These are phyloP conservation scores for Auanema freiburgensis DNA, from an alignment of 2,888 invertebrate species.

Conservation along the genomic window DNA sequence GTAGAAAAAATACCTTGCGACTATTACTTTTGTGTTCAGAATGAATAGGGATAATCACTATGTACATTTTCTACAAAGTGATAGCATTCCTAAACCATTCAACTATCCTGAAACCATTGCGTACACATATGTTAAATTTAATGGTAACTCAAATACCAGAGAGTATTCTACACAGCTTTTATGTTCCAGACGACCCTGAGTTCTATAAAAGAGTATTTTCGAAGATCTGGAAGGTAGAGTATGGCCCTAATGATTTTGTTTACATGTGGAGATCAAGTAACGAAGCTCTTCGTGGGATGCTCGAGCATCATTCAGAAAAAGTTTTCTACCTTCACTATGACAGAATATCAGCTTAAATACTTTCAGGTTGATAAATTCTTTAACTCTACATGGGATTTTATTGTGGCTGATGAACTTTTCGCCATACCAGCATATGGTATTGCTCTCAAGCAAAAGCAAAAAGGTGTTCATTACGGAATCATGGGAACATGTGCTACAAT, in stretches of 20 bases:
- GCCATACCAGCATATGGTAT: slow-evolving; percentile 29
- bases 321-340: background rate
- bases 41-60: slow-evolving; percentile 30
- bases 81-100: slow-evolving; percentile 22
- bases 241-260: too few relatives aligned
- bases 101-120: slow-evolving; percentile 24
- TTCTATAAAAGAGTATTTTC: too few relatives aligned
- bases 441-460: slow-evolving; percentile 11
- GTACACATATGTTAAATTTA: slow-evolving; percentile 22
- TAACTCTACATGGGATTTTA: slow-evolving; percentile 35
- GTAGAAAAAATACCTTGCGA: slow-evolving; percentile 10
- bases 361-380: slow-evolving; percentile 20
- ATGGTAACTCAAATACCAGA: slow-evolving; percentile 6
- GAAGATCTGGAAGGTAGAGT: too few relatives aligned
- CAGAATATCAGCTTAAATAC: background rate
- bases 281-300: too few relatives aligned
- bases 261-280: too few relatives aligned
- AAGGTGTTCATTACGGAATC: slow-evolving; percentile 6
- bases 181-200: too few relatives aligned
- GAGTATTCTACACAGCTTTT: too few relatives aligned
- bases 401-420: slow-evolving; percentile 41
- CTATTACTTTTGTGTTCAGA: slow-evolving; percentile 13
- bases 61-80: slow-evolving; percentile 33
- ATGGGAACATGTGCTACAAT: slow-evolving; percentile 16
- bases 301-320: too few relatives aligned